Percentiles rank a stretch among this genome's conserved stretches.
phyloP scores from a whole-genome alignment of 2,888 invertebrate species.

The Spodoptera exigua region DNA sequence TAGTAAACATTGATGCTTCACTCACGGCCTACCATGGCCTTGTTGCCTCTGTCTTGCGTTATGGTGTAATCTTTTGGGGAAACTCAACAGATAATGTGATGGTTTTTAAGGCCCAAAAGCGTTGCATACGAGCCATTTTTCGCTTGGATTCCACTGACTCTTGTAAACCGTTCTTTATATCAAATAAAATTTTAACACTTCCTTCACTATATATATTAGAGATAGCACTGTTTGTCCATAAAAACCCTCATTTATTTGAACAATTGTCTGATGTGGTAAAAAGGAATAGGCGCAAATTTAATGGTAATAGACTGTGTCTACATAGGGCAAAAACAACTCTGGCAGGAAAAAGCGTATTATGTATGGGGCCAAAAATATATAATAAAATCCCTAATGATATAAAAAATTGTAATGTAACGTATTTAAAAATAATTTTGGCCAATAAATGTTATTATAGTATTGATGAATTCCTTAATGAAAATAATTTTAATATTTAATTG shows the following conservation, averaged over 20 bases:
- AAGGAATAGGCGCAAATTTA: constrained; percentile 1
- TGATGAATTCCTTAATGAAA: too few species aligned
- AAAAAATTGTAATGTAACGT: neutral
- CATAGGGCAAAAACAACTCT: neutral
- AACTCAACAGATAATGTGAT: too few species aligned
- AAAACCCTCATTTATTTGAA: neutral
- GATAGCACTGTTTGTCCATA: constrained; percentile 5
- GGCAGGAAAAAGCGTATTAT: neutral
- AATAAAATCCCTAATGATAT: neutral
- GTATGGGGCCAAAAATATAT: neutral
- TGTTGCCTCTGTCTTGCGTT: too few species aligned
- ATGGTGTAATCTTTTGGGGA: too few species aligned
- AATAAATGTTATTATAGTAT: too few species aligned
- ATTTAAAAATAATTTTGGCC: too few species aligned
- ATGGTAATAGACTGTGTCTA: neutral
- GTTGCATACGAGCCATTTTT: too few species aligned
- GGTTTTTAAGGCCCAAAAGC: too few species aligned
- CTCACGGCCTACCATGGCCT: too few species aligned
- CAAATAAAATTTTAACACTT: constrained; percentile 1
- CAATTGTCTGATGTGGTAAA: constrained; percentile 1
- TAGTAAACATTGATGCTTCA: constrained; percentile 8
- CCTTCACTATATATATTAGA: constrained; percentile 1
- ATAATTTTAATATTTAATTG: too few species aligned
- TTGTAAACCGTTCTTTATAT: constrained; percentile 3
- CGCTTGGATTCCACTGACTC: constrained; percentile 2